phyloP scores from a whole-genome alignment of 2,113 vertebrate genomes.

The Rhea pennata region DNA sequence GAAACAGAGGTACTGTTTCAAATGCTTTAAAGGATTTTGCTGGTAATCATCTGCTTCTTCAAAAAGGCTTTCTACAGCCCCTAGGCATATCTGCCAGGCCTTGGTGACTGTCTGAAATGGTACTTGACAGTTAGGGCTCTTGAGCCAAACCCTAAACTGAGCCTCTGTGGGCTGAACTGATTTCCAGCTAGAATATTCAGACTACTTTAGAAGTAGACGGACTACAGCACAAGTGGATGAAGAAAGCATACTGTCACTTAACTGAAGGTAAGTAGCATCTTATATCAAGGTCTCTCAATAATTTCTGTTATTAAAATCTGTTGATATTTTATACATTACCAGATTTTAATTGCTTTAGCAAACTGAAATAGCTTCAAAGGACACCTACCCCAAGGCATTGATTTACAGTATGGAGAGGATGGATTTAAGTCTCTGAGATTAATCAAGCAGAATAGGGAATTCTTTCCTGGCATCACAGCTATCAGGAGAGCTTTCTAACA shows the following conservation, averaged over 20 bases:
- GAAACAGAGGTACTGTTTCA: not conserved
- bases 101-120: not conserved
- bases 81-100: not conserved
- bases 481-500: not conserved
- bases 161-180: rapidly evolving
- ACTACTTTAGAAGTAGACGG: not conserved
- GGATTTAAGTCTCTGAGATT: not conserved
- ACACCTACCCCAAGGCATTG: slow-evolving; percentile 44
- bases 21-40: not conserved
- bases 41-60: not conserved
- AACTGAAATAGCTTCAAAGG: slow-evolving; percentile 37
- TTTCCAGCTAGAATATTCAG: not conserved
- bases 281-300: not conserved
- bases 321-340: not conserved
- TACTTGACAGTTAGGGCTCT: not conserved
- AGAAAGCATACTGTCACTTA: not conserved
- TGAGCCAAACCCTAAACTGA: not conserved
- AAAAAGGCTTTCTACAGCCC: not conserved
- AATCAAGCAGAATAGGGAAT: slow-evolving; percentile 13
- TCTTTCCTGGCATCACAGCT: not conserved
- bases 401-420: not conserved
- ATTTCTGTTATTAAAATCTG: not conserved
- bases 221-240: rapidly evolving
- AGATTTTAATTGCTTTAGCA: slow-evolving; percentile 44
- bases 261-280: not conserved